Evolutionary conservation across 2,888 invertebrate species (phyloP).

Genomic region (Hypomecis punctinalis): DNA sequence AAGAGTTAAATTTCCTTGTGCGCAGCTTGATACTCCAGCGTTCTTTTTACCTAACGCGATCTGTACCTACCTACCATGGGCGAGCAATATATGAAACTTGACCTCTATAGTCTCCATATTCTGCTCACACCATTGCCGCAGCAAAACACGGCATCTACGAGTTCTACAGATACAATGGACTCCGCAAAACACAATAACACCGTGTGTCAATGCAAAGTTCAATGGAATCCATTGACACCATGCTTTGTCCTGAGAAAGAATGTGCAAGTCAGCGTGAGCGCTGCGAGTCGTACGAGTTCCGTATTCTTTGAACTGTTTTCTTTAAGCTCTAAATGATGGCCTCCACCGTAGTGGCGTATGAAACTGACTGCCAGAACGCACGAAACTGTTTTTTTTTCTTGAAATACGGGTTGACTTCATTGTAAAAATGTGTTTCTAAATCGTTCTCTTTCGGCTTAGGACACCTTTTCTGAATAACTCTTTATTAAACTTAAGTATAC

Average conservation of each 20-base stretch:
- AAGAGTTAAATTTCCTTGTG: too few species aligned
- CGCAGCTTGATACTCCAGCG: too few species aligned
- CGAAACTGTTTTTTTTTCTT: too few species aligned
- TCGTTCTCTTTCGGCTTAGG: too few species aligned
- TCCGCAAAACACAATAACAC: slow-evolving; percentile 12
- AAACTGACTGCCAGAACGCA: too few species aligned
- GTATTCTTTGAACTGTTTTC: not conserved
- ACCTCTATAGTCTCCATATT: not conserved
- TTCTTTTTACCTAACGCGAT: too few species aligned
- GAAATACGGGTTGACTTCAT: too few species aligned
- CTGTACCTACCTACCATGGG: too few species aligned
- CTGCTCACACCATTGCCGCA: not conserved
- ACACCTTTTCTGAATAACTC: too few species aligned
- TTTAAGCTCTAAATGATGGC: not conserved
- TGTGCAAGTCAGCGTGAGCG: slow-evolving; percentile 5
- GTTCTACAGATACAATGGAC: slow-evolving; percentile 3
- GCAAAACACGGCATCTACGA: not conserved
- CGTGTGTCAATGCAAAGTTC: slow-evolving; percentile 16
- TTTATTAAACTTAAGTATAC: too few species aligned
- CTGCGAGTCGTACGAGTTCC: slow-evolving; percentile 1
- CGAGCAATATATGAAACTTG: too few species aligned
- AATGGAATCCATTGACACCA: slow-evolving; percentile 14
- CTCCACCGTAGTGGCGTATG: not conserved
- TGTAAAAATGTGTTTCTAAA: too few species aligned
- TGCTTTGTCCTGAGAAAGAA: slow-evolving; percentile 3